Evolutionary conservation across 2,888 invertebrate genomes (phyloP).

Genomic region (Temnothorax ravouxi): DNA sequence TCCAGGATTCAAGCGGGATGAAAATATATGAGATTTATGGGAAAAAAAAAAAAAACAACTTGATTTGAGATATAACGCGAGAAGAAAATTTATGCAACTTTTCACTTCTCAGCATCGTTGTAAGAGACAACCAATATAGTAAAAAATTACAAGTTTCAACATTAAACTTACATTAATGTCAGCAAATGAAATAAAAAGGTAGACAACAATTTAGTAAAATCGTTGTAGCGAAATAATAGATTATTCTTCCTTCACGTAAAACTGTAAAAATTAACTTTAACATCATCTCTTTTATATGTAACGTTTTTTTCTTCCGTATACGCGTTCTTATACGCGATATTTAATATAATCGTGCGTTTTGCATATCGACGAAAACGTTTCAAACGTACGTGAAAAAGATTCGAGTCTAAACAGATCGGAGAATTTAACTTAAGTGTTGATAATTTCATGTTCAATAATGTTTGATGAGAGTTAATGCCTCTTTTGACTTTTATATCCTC

Average conservation of each 20-base stretch:
- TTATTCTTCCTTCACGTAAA: not conserved
- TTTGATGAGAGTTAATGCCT: conserved; percentile 68
- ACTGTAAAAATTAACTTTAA: not conserved
- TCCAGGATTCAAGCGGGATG: conserved; percentile 52
- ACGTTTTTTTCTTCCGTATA: not conserved
- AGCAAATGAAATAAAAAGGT: conserved; percentile 16
- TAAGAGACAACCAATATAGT: not conserved
- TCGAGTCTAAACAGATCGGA: not conserved
- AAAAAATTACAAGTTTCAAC: not conserved
- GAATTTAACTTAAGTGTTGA: not conserved
- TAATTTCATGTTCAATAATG: not conserved
- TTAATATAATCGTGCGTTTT: not conserved
- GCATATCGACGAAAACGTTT: not conserved
- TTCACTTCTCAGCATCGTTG: not conserved
- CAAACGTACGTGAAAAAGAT: not conserved
- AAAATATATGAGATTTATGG: conserved; percentile 19
- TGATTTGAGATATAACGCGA: not conserved
- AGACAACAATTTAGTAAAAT: not conserved
- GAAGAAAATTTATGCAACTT: not conserved
- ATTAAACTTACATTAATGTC: not conserved
- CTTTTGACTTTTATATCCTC: conserved; percentile 73
- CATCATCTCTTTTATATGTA: too few species aligned
- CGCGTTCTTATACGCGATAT: not conserved
- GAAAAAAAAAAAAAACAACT: not conserved
- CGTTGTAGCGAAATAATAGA: not conserved